Evolutionary conservation across 2,888 invertebrate genomes (phyloP).

Genomic region (Brachyopa scutellaris): DNA sequence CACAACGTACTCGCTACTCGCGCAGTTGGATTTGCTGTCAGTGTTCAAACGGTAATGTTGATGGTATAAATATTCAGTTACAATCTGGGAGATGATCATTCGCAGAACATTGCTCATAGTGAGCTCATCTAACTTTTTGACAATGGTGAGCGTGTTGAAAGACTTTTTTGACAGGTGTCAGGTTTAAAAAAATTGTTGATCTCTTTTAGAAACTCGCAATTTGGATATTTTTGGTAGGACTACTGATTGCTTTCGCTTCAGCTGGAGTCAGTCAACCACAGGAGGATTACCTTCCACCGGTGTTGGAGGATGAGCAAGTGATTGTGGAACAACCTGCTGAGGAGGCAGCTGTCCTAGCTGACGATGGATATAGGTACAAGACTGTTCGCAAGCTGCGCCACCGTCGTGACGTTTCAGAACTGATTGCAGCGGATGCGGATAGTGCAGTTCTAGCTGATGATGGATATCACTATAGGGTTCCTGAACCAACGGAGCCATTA

Average conservation of each 20-base stretch:
- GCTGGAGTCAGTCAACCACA: conserved; percentile 47
- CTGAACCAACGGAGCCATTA: neutral
- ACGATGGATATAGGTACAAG: conserved; percentile 73
- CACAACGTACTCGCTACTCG: conserved; percentile 17
- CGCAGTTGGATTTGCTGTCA: conserved; percentile 15
- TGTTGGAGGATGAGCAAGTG: conserved; percentile 28
- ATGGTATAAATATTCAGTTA: conserved; percentile 60
- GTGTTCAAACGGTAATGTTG: conserved; percentile 41
- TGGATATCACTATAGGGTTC: conserved; percentile 75
- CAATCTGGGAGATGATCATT: conserved; percentile 52
- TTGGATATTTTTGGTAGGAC: conserved; percentile 52
- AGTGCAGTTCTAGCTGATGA: conserved; percentile 66
- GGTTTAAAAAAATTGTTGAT: neutral
- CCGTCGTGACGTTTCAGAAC: conserved; percentile 78
- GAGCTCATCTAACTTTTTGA: conserved; percentile 52
- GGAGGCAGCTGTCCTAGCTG: conserved; percentile 50
- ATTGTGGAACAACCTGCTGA: conserved; percentile 30
- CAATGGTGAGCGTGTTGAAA: conserved; percentile 48
- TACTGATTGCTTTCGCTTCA: conserved; percentile 47
- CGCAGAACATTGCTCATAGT: conserved; percentile 45
- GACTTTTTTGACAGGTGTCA: neutral
- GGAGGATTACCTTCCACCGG: conserved; percentile 51
- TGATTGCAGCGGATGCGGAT: conserved; percentile 73
- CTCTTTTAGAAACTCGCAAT: conserved; percentile 47
- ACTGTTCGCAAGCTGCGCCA: conserved; percentile 68